phyloP scores from a whole-genome alignment of 2,888 invertebrate species.

The Crocallis elinguaria region DNA sequence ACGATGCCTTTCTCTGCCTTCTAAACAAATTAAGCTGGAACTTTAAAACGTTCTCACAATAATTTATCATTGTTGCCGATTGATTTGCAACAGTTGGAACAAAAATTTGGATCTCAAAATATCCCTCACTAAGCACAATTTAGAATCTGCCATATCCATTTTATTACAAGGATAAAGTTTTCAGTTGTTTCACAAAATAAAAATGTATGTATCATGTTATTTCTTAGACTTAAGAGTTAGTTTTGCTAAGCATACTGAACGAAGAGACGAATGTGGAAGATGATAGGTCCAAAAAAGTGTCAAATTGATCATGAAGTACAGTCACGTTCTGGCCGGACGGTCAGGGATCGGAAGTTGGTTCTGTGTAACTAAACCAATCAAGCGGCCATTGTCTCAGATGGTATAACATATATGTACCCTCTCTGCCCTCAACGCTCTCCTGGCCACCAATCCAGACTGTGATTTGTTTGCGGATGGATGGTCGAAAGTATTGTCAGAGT shows the following conservation, averaged over 20 bases:
- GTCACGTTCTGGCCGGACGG: slow-evolving; percentile 64
- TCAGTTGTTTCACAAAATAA: slow-evolving; percentile 3
- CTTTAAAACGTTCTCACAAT: slow-evolving; percentile 30
- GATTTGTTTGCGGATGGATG: no score
- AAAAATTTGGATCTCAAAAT: slow-evolving; percentile 20
- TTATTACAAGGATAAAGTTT: slow-evolving; percentile 13
- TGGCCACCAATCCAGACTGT: no score
- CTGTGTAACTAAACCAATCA: slow-evolving; percentile 80
- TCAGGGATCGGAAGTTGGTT: slow-evolving; percentile 67
- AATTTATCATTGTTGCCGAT: slow-evolving; percentile 25
- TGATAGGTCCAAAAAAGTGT: slow-evolving; percentile 59
- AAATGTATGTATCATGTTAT: slow-evolving; percentile 3
- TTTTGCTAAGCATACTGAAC: slow-evolving; percentile 17
- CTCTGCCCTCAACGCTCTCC: no score
- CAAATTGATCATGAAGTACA: slow-evolving; percentile 63
- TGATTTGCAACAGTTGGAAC: slow-evolving; percentile 18
- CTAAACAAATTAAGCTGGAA: slow-evolving; percentile 41
- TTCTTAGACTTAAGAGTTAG: slow-evolving; percentile 4
- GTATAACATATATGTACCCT: slow-evolving; percentile 57
- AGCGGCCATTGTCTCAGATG: slow-evolving; percentile 70
- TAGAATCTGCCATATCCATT: slow-evolving; percentile 29
- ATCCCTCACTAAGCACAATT: slow-evolving; percentile 40
- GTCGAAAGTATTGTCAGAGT: no score
- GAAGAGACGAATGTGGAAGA: slow-evolving; percentile 31
- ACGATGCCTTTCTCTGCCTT: slow-evolving; percentile 32